A percentile compares a stretch with the other conserved stretches of the same genome.
Conservation (phyloP, 2,888 invertebrate genomes). For the Spilosoma lubricipeda region DNA sequence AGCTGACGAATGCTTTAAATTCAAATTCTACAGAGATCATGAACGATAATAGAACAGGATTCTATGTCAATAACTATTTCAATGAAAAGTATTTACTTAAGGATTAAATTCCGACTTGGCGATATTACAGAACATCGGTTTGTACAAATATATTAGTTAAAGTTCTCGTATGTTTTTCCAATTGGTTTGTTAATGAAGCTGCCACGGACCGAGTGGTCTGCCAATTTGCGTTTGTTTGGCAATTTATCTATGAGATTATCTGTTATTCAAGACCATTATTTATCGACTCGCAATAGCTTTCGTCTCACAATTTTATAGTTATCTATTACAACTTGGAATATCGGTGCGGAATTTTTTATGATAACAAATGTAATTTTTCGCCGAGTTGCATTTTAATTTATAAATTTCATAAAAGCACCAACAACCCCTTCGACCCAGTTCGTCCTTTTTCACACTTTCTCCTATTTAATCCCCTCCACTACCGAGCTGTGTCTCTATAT, state of each 20-base stretch:
- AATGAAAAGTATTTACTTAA: slow-evolving; percentile 28
- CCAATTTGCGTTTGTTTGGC: slow-evolving; percentile 48
- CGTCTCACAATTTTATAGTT: slow-evolving; percentile 24
- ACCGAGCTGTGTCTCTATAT: no score
- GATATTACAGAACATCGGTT: slow-evolving; percentile 26
- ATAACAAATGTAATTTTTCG: slow-evolving; percentile 7
- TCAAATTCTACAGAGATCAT: slow-evolving; percentile 59
- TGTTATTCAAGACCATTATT: slow-evolving; percentile 36
- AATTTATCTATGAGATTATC: slow-evolving; percentile 46
- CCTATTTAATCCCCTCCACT: no score
- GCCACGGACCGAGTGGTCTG: slow-evolving; percentile 40
- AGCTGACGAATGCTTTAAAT: slow-evolving; percentile 73
- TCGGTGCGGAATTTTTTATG: slow-evolving; percentile 16
- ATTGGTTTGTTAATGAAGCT: slow-evolving; percentile 44
- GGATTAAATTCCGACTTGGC: slow-evolving; percentile 28
- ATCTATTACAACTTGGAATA: slow-evolving; percentile 25
- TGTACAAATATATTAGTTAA: slow-evolving; percentile 25
- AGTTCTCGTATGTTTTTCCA: slow-evolving; percentile 44
- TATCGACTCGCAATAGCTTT: slow-evolving; percentile 41
- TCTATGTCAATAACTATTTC: slow-evolving; percentile 47
- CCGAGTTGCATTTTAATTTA: not conserved
- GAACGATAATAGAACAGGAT: slow-evolving; percentile 30
- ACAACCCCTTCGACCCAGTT: not conserved
- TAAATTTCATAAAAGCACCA: not conserved
- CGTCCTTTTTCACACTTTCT: not conserved